Evolutionary conservation across 1,140 invertebrate genomes (phyloP), one percentile per base, ranked within the genome.

Genomic region (Aphis gossypii): DNA sequence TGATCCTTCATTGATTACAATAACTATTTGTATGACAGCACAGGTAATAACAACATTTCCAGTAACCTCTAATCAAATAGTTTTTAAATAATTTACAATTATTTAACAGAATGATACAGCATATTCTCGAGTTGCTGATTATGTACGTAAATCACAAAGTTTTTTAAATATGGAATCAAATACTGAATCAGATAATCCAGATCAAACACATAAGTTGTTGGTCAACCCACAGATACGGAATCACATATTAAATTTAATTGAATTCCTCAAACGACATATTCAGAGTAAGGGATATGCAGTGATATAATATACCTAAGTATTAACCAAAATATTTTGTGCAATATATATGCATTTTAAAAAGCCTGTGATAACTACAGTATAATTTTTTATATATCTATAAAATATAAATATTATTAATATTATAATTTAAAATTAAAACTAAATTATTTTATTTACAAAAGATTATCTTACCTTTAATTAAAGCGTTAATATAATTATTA

Each of bases 251-350:
- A 86, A 56, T 41, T 86, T 51, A 41, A 93, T 93, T 30, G 92
- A 93, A 86, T 93, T 93, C 82, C 82, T 93, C 8, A 93, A 93
- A 93, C n/a, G 92, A 86, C 92, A 93, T 86, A 84, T 44, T 44
- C 92, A 86, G 30, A 93, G 86, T 93, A 93, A 84, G 44, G 92
- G 92, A 38, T 93, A 84, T 93, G 35, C 92, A 38, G 76, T 93
- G 23, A 51, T 93, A 86, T 93, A 86, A 54, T 92, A 25, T 56
- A 41, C 11, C 9, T 56, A 60, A 86, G 44, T 30, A 86, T 86
- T 44, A 44, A 14, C 25, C 25, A 8, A 60, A 54, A 35, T 54
- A 1, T 89, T 25, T 89, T 14, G n/a, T 60, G 88, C 88, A 90
- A 41, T 90, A 76, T 18, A 76, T 76, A 2, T 35, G 20, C 18